Conservation (phyloP, 2,113 vertebrate species). For the Thunnus thynnus region DNA sequence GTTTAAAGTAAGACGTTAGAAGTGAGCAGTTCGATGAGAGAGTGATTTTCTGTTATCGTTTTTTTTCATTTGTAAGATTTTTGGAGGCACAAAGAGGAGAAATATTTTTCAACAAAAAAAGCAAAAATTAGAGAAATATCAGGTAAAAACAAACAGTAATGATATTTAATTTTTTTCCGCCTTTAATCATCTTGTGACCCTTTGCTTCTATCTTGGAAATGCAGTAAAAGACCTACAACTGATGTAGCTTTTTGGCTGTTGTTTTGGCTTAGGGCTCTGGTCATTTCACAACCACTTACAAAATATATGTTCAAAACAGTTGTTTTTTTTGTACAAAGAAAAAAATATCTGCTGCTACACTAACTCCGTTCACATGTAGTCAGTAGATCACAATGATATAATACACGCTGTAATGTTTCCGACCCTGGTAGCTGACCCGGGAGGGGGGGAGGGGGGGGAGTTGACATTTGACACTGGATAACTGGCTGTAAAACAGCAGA, state of each 20-base stretch:
- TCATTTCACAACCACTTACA: neutral
- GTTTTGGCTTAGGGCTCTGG: neutral
- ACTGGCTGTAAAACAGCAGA: slow-evolving; percentile 29
- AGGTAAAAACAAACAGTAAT: neutral
- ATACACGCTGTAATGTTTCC: neutral
- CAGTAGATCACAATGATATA: neutral
- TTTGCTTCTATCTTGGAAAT: neutral
- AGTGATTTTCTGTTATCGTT: too few species aligned
- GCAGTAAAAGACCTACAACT: neutral
- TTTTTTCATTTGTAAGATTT: neutral
- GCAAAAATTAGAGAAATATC: neutral
- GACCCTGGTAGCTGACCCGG: slow-evolving; percentile 3
- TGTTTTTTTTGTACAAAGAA: neutral
- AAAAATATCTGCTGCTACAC: neutral
- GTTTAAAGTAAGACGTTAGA: too few species aligned
- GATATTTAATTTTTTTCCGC: neutral
- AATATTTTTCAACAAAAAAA: neutral
- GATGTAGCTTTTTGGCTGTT: neutral
- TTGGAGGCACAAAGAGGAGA: neutral
- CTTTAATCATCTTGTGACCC: neutral
- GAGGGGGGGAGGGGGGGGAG: slow-evolving; percentile 13
- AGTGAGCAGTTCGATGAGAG: too few species aligned
- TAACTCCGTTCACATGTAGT: neutral
- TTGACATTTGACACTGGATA: slow-evolving; percentile 41
- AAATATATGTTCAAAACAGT: neutral